phyloP scores from a whole-genome alignment of 2,888 invertebrate genomes.

The Thereva unica region DNA sequence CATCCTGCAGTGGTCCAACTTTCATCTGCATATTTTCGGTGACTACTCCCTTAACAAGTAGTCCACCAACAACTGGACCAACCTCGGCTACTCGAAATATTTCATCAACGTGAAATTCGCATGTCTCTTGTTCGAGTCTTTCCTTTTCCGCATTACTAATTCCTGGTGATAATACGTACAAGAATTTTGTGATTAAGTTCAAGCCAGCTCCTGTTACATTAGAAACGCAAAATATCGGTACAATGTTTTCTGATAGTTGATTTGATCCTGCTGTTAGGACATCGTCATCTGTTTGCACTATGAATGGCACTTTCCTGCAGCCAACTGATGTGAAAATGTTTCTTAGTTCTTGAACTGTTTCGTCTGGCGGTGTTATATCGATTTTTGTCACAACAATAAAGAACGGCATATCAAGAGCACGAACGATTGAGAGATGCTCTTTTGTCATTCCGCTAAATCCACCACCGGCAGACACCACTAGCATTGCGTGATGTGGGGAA shows the following conservation, averaged over 20 bases:
- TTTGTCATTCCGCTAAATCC: slow-evolving; percentile 83
- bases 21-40: slow-evolving; percentile 80
- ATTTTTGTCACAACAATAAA: slow-evolving; percentile 94
- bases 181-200: slow-evolving; percentile 80
- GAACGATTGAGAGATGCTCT: slow-evolving; percentile 86
- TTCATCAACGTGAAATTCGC: slow-evolving; percentile 93
- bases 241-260: slow-evolving; percentile 67
- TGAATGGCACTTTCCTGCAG: slow-evolving; percentile 67
- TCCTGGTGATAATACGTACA: slow-evolving; percentile 79
- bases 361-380: slow-evolving; percentile 73
- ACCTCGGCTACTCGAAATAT: slow-evolving; percentile 84
- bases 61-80: slow-evolving; percentile 83
- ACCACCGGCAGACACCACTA: slow-evolving; percentile 80
- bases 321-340: slow-evolving; percentile 69
- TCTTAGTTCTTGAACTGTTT: slow-evolving; percentile 64
- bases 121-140: slow-evolving; percentile 71
- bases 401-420: slow-evolving; percentile 83
- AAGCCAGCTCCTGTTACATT: slow-evolving; percentile 87
- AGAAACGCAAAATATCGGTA: slow-evolving; percentile 86
- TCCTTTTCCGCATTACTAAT: slow-evolving; percentile 68
- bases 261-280: slow-evolving; percentile 73
- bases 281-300: slow-evolving; percentile 71
- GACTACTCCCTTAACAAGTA: slow-evolving; percentile 82
- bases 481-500: slow-evolving; percentile 88
- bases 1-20: slow-evolving; percentile 76